These are phyloP conservation scores for Notamacropus eugenii DNA, from an alignment of 2,797 vertebrate species.

Conservation along the genomic window DNA sequence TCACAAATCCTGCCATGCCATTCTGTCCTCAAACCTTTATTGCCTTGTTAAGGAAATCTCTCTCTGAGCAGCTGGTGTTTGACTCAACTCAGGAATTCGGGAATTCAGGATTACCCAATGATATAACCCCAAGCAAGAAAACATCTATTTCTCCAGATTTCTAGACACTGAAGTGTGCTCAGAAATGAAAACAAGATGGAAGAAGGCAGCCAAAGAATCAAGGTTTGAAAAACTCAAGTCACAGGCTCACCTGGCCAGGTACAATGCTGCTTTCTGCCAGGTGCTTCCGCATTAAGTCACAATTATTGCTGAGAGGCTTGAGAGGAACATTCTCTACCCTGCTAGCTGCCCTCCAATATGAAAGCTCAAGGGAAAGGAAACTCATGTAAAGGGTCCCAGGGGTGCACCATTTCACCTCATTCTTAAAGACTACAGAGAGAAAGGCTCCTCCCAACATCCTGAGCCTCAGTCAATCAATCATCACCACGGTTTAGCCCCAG, in stretches of 20 bases:
- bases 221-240: background rate
- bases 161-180: background rate
- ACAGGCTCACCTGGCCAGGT: background rate
- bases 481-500: background rate
- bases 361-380: background rate
- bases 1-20: background rate
- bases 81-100: background rate
- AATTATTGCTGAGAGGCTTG: background rate
- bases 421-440: background rate
- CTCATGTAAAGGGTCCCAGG: background rate
- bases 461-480: background rate
- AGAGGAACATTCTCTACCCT: background rate
- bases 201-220: background rate
- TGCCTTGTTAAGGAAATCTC: background rate
- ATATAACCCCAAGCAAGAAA: background rate
- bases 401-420: background rate
- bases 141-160: background rate
- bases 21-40: background rate
- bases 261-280: background rate
- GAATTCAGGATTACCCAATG: background rate
- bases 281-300: background rate
- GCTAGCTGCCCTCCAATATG: no score
- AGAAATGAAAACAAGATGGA: background rate
- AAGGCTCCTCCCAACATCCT: background rate
- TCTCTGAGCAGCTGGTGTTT: background rate